Percentiles rank a stretch among this genome's conserved stretches.
Evolutionary conservation across 2,113 vertebrate genomes (phyloP).

Genomic region (Cyprinodon tularosa): DNA sequence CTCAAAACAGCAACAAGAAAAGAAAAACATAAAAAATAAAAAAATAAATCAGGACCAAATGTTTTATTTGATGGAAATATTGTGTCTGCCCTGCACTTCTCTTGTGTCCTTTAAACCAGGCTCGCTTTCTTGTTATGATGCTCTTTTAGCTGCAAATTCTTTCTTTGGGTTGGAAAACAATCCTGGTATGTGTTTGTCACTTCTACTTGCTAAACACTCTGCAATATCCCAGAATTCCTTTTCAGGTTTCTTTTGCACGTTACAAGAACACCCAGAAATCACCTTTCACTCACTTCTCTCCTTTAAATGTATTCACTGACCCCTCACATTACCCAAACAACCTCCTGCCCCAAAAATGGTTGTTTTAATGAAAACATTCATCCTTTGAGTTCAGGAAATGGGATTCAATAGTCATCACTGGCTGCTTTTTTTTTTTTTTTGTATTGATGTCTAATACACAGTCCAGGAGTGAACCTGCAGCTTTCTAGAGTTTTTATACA

Average conservation of each 20-base stretch:
- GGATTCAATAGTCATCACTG: too few relatives aligned
- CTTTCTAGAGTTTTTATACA: background rate
- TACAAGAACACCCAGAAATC: background rate
- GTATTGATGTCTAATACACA: too few relatives aligned
- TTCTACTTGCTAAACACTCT: conserved; percentile 29
- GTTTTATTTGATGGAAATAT: conserved; percentile 40
- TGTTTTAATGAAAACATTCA: too few relatives aligned
- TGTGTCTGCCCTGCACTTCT: conserved; percentile 39
- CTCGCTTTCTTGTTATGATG: conserved; percentile 40
- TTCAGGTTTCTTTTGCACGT: background rate
- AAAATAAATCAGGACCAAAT: conserved; percentile 35
- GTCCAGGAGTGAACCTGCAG: too few relatives aligned
- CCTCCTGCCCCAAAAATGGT: too few relatives aligned
- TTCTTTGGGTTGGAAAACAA: conserved; percentile 27
- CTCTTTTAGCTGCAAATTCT: conserved; percentile 30
- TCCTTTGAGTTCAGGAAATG: too few relatives aligned
- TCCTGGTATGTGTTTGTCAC: conserved; percentile 23
- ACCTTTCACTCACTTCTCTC: background rate
- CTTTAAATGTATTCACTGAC: too few relatives aligned
- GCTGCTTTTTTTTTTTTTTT: too few relatives aligned
- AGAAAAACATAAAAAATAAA: conserved; percentile 33
- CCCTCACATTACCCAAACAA: too few relatives aligned
- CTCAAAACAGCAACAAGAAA: conserved; percentile 25
- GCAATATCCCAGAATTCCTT: conserved; percentile 25
- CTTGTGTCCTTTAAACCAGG: conserved; percentile 24